phyloP scores from a whole-genome alignment of 2,888 invertebrate species.

The Caradrina clavipalpis region DNA sequence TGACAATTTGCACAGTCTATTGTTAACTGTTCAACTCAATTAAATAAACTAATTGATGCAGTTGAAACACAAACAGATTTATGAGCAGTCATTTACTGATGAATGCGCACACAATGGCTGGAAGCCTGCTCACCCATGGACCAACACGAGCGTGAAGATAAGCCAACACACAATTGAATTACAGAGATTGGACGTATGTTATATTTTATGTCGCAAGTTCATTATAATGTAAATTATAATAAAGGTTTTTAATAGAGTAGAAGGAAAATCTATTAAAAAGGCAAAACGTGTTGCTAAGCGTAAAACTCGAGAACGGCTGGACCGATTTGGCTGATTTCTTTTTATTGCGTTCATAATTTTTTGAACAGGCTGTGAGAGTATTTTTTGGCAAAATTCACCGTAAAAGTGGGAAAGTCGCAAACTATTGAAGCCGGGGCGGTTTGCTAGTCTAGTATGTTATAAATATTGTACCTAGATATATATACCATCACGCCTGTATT shows the following conservation, averaged over 20 bases:
- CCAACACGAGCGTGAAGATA: conserved; percentile 45
- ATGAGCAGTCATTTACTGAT: not conserved
- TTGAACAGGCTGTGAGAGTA: too few species aligned
- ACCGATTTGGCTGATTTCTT: too few species aligned
- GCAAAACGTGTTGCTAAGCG: too few species aligned
- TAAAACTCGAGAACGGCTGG: too few species aligned
- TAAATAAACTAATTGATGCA: not conserved
- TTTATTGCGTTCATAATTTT: too few species aligned
- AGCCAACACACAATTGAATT: conserved; percentile 12
- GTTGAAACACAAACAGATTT: not conserved
- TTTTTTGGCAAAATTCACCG: too few species aligned
- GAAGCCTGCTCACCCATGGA: conserved; percentile 13
- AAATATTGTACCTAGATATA: too few species aligned
- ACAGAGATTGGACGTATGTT: not conserved
- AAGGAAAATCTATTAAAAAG: not conserved
- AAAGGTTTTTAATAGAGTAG: not conserved
- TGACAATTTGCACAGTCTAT: too few species aligned
- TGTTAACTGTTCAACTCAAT: not conserved
- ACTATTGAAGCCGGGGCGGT: too few species aligned
- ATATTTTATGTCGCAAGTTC: not conserved
- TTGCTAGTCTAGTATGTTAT: too few species aligned
- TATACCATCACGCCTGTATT: too few species aligned
- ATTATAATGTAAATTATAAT: not conserved
- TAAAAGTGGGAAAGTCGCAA: too few species aligned
- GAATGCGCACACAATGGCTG: conserved; percentile 2